These are phyloP conservation scores for Emys orbicularis DNA, from an alignment of 2,797 vertebrate genomes.

Conservation along the genomic window DNA sequence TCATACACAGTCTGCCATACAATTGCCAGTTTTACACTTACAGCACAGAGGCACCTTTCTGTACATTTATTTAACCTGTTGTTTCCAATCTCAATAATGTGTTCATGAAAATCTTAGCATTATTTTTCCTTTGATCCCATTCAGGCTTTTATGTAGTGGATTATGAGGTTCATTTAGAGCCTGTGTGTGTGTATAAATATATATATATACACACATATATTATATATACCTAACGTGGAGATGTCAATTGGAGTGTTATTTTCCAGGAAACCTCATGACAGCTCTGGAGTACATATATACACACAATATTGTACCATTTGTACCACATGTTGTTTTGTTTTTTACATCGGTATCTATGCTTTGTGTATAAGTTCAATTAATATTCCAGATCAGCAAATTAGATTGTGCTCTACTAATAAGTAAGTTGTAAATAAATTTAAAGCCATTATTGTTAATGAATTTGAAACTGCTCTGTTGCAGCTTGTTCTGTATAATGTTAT, in stretches of 20 bases:
- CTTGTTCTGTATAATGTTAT: background rate
- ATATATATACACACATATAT: background rate
- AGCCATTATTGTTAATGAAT: background rate
- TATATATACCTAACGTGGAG: background rate
- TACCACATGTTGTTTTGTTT: background rate
- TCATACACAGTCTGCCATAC: background rate
- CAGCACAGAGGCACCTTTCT: background rate
- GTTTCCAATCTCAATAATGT: background rate
- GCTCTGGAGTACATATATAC: background rate
- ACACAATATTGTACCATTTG: background rate
- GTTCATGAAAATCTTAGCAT: slow-evolving; percentile 4
- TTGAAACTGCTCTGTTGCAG: background rate
- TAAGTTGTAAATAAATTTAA: background rate
- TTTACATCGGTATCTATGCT: background rate
- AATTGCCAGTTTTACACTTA: slow-evolving; percentile 4
- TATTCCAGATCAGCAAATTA: background rate
- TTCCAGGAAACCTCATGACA: background rate
- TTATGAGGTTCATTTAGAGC: background rate
- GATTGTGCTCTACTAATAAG: background rate
- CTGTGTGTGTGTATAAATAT: no score
- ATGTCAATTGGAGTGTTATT: background rate
- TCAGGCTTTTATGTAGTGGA: background rate
- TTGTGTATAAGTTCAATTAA: background rate
- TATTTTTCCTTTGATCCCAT: background rate
- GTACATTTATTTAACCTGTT: slow-evolving; percentile 3